Evolutionary conservation across 2,888 invertebrate genomes (phyloP), one percentile per base, ranked within the genome.

Genomic region (Agelastica alni): DNA sequence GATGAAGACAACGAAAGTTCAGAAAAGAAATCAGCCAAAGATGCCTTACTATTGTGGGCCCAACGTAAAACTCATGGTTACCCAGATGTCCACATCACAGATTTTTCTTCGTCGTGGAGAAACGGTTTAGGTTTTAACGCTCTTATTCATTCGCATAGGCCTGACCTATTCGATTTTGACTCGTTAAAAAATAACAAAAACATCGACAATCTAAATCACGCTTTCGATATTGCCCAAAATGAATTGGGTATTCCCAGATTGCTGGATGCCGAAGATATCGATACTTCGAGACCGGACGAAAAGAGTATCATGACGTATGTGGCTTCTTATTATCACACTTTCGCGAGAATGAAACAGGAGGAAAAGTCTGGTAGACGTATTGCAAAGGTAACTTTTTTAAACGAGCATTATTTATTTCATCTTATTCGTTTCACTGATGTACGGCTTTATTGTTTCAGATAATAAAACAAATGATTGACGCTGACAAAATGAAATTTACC

Each of bases 261-360:
- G 51, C 83, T 98, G 44, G 97, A 97, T 75, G 96, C 97, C 56
- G 97, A 97, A 83, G 90, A 99, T 77, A 91, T 99, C 63, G 97
- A 98, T 79, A 94, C 91, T 0, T 87, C 83, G 47, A 84, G 93
- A 37, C 97, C 97, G 0, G 98, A 98, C 75, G 99, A 99, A 80
- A 98, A 97, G 78, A 96, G 96, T 22, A 94, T 99, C 74, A 93
- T 99, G 82, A 99, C 98, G 14, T 99, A 99, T 75, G 96, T 99
- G 28, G 97, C 98, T 1, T 95, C 96, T 10, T 98, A 97, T 79
- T 99, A 99, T 79, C 98, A 99, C 80, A 96, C 97, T 52, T 99
- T 99, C 81, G 97, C 98, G 36, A 85, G 96, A 66, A 96, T 98
- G 95, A 98, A 97, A 83, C 96, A 93, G 73, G 98, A 98, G 74